Evolutionary conservation across 2,797 vertebrate species (phyloP).

Genomic region (Eremophila alpestris): DNA sequence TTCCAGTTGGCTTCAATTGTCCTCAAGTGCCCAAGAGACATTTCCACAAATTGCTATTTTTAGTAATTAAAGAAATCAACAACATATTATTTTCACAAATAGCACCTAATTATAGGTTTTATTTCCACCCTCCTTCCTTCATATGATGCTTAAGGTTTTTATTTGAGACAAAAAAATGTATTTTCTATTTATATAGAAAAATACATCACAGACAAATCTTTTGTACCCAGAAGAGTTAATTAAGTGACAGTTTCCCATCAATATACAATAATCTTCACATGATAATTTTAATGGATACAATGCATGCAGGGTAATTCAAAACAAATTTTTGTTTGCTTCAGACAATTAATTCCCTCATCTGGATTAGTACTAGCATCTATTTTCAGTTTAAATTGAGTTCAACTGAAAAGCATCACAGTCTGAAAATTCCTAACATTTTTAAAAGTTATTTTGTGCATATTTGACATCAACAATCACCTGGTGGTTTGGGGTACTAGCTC

Average conservation of each 20-base stretch:
- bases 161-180: background rate
- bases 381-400: constrained; percentile 51
- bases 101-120: background rate
- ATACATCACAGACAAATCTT: background rate
- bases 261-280: background rate
- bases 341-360: constrained; percentile 10
- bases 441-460: background rate
- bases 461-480: background rate
- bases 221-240: background rate
- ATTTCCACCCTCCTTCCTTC: background rate
- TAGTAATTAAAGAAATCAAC: background rate
- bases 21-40: background rate
- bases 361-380: background rate
- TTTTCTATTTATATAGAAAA: background rate
- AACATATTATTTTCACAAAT: background rate
- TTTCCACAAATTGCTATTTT: background rate
- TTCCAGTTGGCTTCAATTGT: background rate
- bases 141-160: background rate
- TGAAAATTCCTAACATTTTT: background rate
- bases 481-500: background rate
- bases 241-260: background rate
- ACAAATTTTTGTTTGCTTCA: constrained; percentile 36
- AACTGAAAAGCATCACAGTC: background rate
- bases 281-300: constrained; percentile 8
- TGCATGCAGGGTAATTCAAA: constrained; percentile 6